Evolutionary conservation across 2,888 invertebrate genomes (phyloP).

Genomic region (Campoletis raptor): DNA sequence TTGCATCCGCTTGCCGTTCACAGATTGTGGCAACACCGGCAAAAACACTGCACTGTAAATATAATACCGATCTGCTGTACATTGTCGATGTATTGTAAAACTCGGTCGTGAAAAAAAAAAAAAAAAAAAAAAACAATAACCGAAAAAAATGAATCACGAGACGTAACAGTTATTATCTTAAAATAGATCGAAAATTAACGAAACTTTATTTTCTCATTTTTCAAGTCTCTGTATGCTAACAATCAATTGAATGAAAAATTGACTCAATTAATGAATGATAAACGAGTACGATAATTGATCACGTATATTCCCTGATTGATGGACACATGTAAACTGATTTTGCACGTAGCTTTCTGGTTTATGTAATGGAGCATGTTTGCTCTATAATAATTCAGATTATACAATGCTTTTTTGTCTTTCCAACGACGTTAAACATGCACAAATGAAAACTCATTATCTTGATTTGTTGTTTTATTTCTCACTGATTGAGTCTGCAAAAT

Average conservation of each 20-base stretch:
- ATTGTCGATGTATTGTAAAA: slow-evolving; percentile 59
- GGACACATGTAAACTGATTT: neutral
- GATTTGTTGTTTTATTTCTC: neutral
- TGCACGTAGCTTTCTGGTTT: neutral
- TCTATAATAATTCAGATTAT: neutral
- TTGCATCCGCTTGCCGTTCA: slow-evolving; percentile 78
- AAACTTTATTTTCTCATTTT: neutral
- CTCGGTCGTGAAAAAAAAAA: slow-evolving; percentile 25
- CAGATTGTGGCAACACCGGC: slow-evolving; percentile 55
- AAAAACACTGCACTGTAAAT: neutral
- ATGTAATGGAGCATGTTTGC: neutral
- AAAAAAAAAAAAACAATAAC: neutral
- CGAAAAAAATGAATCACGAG: neutral
- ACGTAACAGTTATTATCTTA: slow-evolving; percentile 18
- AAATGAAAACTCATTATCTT: neutral
- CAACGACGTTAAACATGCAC: neutral
- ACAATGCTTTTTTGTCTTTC: neutral
- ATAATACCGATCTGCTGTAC: slow-evolving; percentile 7
- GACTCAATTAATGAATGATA: slow-evolving; percentile 62
- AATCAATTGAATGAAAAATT: slow-evolving; percentile 36
- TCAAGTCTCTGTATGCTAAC: neutral
- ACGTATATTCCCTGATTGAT: slow-evolving; percentile 9
- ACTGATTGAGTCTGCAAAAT: neutral
- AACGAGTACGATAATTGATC: slow-evolving; percentile 65
- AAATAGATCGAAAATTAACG: slow-evolving; percentile 9